phyloP scores from a whole-genome alignment of 2,888 invertebrate species.

The Trichopoda pennipes region DNA sequence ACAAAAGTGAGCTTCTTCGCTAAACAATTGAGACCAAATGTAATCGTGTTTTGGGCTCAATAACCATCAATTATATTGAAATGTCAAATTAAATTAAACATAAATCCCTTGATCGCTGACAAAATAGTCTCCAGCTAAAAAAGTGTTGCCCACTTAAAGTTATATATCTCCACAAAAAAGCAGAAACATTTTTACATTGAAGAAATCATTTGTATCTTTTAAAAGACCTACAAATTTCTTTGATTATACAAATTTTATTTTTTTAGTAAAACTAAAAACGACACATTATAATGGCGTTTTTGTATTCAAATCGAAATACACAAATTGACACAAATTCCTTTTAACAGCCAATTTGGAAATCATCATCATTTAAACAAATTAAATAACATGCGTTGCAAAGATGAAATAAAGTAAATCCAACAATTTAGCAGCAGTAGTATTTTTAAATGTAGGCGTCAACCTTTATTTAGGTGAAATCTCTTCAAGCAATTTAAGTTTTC shows the following conservation, averaged over 20 bases:
- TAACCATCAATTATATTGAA: no score
- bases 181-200: no score
- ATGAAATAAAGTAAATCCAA: not conserved
- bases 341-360: constrained; percentile 4
- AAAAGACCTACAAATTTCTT: not conserved
- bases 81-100: no score
- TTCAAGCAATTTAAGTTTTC: not conserved
- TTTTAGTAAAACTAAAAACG: not conserved
- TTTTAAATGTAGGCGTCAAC: constrained; percentile 39
- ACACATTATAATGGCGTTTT: not conserved
- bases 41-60: no score
- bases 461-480: constrained; percentile 35
- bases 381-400: not conserved
- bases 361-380: constrained; percentile 32
- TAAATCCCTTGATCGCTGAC: no score
- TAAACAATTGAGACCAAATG: no score
- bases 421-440: not conserved
- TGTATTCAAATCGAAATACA: not conserved
- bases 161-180: not conserved
- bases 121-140: no score
- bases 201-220: not conserved
- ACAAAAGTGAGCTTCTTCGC: no score
- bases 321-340: constrained; percentile 25
- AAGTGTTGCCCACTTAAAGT: no score
- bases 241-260: not conserved